Conservation (phyloP, 2,113 vertebrate genomes). For the Bujurquina vittata region DNA sequence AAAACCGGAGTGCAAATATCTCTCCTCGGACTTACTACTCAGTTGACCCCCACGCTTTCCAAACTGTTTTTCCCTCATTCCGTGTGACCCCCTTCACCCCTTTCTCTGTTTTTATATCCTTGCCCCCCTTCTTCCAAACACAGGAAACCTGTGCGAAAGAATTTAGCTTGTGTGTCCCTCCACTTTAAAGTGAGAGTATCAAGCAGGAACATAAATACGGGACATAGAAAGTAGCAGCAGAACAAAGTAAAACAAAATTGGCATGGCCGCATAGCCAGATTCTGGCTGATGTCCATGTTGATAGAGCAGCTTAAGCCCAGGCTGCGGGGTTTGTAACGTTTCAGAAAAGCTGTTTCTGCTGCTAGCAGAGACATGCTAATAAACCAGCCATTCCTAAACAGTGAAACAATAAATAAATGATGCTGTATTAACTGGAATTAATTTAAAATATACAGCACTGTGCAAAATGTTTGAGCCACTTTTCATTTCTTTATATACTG, state of each 20-base stretch:
- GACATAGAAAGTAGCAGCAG: slow-evolving; percentile 58
- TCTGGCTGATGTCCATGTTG: slow-evolving; percentile 73
- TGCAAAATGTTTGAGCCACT: not conserved
- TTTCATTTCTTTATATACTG: not conserved
- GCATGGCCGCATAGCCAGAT: slow-evolving; percentile 38
- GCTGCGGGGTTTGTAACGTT: slow-evolving; percentile 36
- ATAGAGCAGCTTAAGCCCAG: slow-evolving; percentile 49
- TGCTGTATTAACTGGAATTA: not conserved
- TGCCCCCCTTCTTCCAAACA: slow-evolving; percentile 57
- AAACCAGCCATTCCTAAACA: not conserved
- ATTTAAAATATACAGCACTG: not conserved
- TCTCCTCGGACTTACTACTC: slow-evolving; percentile 41
- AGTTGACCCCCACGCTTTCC: slow-evolving; percentile 61
- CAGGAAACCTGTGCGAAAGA: slow-evolving; percentile 72
- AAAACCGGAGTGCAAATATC: slow-evolving; percentile 32
- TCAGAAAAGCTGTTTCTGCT: slow-evolving; percentile 56
- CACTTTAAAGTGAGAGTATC: slow-evolving; percentile 69
- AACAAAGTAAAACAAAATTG: slow-evolving; percentile 72
- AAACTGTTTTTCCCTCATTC: slow-evolving; percentile 40
- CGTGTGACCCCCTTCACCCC: slow-evolving; percentile 58
- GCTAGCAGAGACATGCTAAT: slow-evolving; percentile 58
- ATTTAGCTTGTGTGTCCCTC: slow-evolving; percentile 59
- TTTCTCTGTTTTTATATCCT: slow-evolving; percentile 64
- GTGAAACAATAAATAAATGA: not conserved
- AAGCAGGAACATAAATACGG: slow-evolving; percentile 71